Evolutionary conservation across 2,888 invertebrate genomes (phyloP).

Genomic region (Dendrolimus houi): DNA sequence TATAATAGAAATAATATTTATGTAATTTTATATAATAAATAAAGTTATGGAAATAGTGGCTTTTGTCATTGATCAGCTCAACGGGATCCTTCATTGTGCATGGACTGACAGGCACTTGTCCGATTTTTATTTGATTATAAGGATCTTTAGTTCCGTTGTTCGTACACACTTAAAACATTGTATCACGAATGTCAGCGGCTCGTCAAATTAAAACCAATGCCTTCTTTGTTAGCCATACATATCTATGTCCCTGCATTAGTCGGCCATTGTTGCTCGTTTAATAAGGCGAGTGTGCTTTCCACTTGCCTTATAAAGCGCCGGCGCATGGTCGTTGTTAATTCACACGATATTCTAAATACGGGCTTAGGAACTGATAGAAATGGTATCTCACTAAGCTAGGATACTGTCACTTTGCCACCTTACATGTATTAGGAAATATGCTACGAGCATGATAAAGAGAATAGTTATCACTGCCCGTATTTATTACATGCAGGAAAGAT

Average conservation of each 20-base stretch:
- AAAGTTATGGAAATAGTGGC: too few relatives aligned
- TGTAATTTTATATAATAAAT: too few relatives aligned
- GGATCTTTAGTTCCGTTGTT: neutral
- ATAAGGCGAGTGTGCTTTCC: constrained; percentile 43
- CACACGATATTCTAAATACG: constrained; percentile 25
- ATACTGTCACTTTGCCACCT: neutral
- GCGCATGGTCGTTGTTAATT: constrained; percentile 42
- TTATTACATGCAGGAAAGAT: too few relatives aligned
- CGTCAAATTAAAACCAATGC: constrained; percentile 18
- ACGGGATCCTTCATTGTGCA: too few relatives aligned
- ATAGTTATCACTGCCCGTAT: neutral
- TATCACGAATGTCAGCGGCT: neutral
- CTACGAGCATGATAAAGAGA: neutral
- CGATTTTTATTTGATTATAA: too few relatives aligned
- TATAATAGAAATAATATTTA: too few relatives aligned
- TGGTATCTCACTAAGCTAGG: neutral
- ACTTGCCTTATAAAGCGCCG: constrained; percentile 37
- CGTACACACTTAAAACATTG: neutral
- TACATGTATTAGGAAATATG: neutral
- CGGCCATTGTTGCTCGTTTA: constrained; percentile 40
- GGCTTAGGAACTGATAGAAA: neutral
- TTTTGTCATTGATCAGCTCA: too few relatives aligned
- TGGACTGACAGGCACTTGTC: too few relatives aligned
- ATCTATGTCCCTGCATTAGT: constrained; percentile 30
- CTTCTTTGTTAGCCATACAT: constrained; percentile 14